A percentile compares a stretch with the other conserved stretches of the same genome.
phyloP scores from a whole-genome alignment of 2,888 invertebrate genomes.

The Acrocyrtus sp. region DNA sequence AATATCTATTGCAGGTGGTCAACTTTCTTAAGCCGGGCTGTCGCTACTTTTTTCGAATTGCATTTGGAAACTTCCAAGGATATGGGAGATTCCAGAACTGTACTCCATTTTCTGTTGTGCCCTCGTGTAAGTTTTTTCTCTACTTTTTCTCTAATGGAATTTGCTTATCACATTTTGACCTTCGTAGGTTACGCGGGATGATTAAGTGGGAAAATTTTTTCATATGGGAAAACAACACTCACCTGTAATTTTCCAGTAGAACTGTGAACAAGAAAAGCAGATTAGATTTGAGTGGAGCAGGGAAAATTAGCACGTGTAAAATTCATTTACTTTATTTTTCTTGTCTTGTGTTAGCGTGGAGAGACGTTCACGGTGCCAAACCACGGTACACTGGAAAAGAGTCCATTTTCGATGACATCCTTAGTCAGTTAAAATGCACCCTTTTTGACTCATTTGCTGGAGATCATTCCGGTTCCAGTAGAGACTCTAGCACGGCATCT shows the following conservation, averaged over 20 bases:
- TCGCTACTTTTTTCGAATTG: constrained; percentile 88
- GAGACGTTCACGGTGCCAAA: constrained; percentile 80
- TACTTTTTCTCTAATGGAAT: neutral
- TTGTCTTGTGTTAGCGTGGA: constrained; percentile 76
- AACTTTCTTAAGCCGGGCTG: constrained; percentile 85
- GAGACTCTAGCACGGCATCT: constrained; percentile 33
- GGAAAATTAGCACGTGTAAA: neutral
- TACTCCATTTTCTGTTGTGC: constrained; percentile 85
- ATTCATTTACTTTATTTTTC: constrained; percentile 7
- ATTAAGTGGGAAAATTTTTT: neutral
- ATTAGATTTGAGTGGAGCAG: neutral
- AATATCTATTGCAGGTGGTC: constrained; percentile 64
- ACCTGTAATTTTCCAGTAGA: neutral
- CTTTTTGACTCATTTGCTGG: constrained; percentile 67
- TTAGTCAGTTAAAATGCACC: constrained; percentile 75
- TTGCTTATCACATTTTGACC: constrained; percentile 1
- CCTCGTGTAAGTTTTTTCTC: constrained; percentile 79
- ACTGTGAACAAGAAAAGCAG: neutral
- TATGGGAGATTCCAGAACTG: constrained; percentile 83
- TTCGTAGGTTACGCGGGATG: neutral
- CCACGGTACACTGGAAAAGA: constrained; percentile 77
- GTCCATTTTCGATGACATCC: constrained; percentile 79
- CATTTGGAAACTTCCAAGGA: constrained; percentile 93
- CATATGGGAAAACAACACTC: neutral
- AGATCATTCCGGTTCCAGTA: constrained; percentile 70